A percentile compares a stretch with the other conserved stretches of the same genome.
Conservation (phyloP, 2,797 vertebrate genomes). For the Siniperca scherzeri region DNA sequence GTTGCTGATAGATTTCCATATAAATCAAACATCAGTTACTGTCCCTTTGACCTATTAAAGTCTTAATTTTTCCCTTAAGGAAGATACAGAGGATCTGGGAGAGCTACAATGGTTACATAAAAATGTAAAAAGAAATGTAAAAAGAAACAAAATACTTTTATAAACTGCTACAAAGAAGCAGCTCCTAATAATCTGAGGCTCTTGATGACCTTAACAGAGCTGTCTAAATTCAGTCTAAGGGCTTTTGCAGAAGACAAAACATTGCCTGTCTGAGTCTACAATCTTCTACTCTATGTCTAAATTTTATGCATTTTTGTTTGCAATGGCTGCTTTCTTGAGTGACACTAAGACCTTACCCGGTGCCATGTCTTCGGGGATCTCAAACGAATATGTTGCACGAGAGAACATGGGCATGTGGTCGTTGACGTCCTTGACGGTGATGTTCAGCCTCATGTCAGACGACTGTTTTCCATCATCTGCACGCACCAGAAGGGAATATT, state of each 20-base stretch:
- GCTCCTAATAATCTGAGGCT: conserved; percentile 30
- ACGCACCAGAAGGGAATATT: conserved; percentile 95
- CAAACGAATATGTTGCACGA: conserved; percentile 92
- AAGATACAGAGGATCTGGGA: conserved; percentile 47
- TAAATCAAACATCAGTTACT: conserved; percentile 63
- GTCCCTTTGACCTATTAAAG: conserved; percentile 56
- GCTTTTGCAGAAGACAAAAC: conserved; percentile 51
- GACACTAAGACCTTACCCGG: conserved; percentile 85
- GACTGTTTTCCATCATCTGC: conserved; percentile 97
- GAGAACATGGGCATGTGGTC: conserved; percentile 96
- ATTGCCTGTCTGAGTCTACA: background rate
- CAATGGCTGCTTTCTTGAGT: background rate
- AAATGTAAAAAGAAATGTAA: conserved; percentile 17
- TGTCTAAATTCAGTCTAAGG: conserved; percentile 19
- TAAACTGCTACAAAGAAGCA: conserved; percentile 36
- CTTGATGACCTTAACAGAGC: conserved; percentile 62
- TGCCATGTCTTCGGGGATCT: conserved; percentile 92
- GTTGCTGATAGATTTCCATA: conserved; percentile 64
- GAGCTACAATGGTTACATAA: conserved; percentile 31
- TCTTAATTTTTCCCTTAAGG: conserved; percentile 54
- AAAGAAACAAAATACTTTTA: conserved; percentile 9
- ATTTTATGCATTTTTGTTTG: background rate
- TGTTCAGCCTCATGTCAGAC: conserved; percentile 95
- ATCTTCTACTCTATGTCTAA: background rate
- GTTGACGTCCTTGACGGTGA: conserved; percentile 95